Base-by-base conservation (phyloP, 2,888 invertebrate genomes). In the Lasius platythorax region DNA sequence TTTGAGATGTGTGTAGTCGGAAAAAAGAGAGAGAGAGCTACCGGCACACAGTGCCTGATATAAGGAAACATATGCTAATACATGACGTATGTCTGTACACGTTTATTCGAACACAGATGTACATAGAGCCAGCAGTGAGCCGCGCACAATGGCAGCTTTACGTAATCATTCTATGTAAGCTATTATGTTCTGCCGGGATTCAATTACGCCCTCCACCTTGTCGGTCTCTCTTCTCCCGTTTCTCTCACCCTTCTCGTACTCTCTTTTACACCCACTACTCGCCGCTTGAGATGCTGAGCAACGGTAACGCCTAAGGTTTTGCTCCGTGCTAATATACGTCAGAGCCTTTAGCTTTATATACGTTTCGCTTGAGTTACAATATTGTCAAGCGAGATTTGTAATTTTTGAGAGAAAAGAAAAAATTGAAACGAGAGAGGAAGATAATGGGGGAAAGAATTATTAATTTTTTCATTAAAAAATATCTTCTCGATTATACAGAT, bases 131-230 rank as follows among this genome's bases (percentile, higher is more conserved):
- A 74, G 83, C 72, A 87, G 89, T 88, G 78, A 91, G 84, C 86
- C 86, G 79, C 85, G 82, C 84, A 89, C 88, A 89, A 89, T 89
- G 85, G 87, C 82, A 89, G 86, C 91, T 89, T 92, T 92, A 87
- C 90, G 92, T 92, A 92, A 92, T 92, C 92, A 88, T 84, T 87
- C 89, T 89, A 87, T 85, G 88, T 87, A 89, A 92, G 89, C 88
- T 90, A 91, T 92, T 89, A 87, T 87, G 85, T 88, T 91, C 87
- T 87, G 86, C 83, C 87, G 86, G 85, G 83, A 92, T 92, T 92
- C 92, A 92, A 92, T 92, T 92, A 92, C 90, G 85, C 79, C 84
- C 86, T 81, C 76, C 70, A 66, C 75, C 86, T 85, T 85, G 85
- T 85, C 82, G 75, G 83, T 82, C 75, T 75, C n/a, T 53, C 70